These are phyloP conservation scores for Doris montereyensis DNA, from an alignment of 2,888 invertebrate genomes.

Conservation along the genomic window DNA sequence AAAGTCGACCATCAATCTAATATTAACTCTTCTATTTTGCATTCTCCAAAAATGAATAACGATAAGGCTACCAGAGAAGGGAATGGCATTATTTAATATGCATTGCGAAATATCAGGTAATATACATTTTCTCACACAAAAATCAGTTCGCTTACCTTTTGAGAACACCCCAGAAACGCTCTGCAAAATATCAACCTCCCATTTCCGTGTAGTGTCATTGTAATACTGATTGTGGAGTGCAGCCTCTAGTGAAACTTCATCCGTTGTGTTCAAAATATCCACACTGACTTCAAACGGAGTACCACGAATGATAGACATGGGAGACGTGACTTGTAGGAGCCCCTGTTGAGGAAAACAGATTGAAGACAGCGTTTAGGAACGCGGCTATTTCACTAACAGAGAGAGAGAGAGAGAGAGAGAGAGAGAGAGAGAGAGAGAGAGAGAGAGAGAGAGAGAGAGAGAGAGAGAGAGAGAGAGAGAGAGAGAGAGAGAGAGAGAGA, in stretches of 20 bases:
- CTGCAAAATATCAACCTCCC: neutral
- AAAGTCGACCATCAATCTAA: no score
- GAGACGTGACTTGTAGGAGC: constrained; percentile 24
- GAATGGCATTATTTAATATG: no score
- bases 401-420: constrained; percentile 37
- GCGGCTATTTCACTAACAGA: no score
- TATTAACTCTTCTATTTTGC: no score
- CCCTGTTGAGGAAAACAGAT: neutral
- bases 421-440: constrained; percentile 18
- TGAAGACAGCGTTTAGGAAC: neutral
- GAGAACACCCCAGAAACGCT: neutral
- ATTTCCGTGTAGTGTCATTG: neutral
- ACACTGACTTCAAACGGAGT: neutral
- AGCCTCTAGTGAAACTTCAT: neutral
- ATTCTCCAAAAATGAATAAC: no score
- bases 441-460: neutral
- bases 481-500: constrained; percentile 4
- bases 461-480: constrained; percentile 3
- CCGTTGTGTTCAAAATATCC: constrained; percentile 23
- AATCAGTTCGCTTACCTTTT: constrained; percentile 12
- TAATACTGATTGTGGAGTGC: neutral
- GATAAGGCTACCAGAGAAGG: no score
- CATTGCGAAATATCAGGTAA: no score
- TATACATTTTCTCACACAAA: no score
- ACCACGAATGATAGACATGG: neutral